These are phyloP conservation scores for Agrypnus murinus DNA, from an alignment of 2,888 invertebrate genomes.

Conservation along the genomic window DNA sequence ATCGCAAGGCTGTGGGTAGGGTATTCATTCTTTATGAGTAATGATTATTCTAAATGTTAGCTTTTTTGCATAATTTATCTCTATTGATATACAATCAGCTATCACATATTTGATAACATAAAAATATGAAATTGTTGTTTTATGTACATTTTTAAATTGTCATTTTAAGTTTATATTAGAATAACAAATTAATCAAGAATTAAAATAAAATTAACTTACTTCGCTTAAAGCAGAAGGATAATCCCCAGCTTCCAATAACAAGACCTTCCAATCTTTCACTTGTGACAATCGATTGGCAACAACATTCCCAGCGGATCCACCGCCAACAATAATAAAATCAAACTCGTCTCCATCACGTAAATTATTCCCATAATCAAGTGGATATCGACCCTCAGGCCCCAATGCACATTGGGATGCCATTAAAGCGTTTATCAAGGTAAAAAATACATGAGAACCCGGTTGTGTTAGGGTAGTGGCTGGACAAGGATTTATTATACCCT, in stretches of 20 bases:
- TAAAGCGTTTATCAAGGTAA: constrained; percentile 75
- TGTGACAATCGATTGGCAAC: constrained; percentile 71
- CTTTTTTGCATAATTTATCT: no score
- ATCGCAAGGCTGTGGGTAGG: no score
- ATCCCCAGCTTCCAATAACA: constrained; percentile 67
- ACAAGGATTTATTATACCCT: constrained; percentile 43
- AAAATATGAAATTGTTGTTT: no score
- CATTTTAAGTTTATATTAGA: no score
- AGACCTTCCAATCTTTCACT: constrained; percentile 65
- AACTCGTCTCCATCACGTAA: constrained; percentile 73
- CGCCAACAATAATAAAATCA: constrained; percentile 72
- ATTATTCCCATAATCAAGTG: constrained; percentile 56
- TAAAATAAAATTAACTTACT: constrained; percentile 69
- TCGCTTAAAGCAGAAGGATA: constrained; percentile 73
- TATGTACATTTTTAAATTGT: no score
- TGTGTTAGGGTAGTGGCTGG: constrained; percentile 1
- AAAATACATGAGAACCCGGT: constrained; percentile 69
- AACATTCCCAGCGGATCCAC: constrained; percentile 73
- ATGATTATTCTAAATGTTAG: no score
- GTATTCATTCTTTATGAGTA: no score
- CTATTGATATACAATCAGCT: no score
- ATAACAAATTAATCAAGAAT: no score
- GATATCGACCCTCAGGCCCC: constrained; percentile 56
- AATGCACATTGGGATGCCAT: constrained; percentile 77
- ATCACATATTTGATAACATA: no score